A percentile compares a stretch with the other conserved stretches of the same genome.
These are phyloP conservation scores for Chaunax sp. DNA, from an alignment of 2,797 vertebrate genomes.

Conservation along the genomic window DNA sequence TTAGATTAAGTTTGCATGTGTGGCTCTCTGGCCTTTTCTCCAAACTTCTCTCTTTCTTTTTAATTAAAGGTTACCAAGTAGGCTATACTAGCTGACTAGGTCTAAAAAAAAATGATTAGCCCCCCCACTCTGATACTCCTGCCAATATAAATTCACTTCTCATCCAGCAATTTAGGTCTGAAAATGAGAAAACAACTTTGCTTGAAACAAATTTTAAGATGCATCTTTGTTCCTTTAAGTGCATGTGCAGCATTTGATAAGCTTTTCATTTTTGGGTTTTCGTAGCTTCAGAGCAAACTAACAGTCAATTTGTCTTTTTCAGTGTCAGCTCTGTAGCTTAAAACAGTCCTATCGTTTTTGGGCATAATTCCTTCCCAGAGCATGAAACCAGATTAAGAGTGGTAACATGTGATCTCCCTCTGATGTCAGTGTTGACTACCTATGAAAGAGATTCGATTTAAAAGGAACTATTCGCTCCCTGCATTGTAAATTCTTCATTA, in stretches of 20 bases:
- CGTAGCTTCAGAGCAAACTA: background rate
- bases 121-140: constrained; percentile 5
- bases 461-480: constrained; percentile 34
- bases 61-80: constrained; percentile 2
- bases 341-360: constrained; percentile 46
- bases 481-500: constrained; percentile 23
- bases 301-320: background rate
- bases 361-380: constrained; percentile 35
- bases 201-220: background rate
- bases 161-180: constrained; percentile 18
- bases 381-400: constrained; percentile 40
- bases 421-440: constrained; percentile 54
- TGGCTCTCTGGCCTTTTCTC: background rate
- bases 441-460: constrained; percentile 33
- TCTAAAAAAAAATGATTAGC: constrained; percentile 15
- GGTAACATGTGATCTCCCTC: constrained; percentile 62
- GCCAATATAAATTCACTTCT: constrained; percentile 9
- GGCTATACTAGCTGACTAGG: constrained; percentile 11
- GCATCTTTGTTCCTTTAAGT: background rate
- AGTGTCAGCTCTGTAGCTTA: constrained; percentile 8
- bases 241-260: background rate
- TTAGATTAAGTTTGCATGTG: constrained; percentile 2
- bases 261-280: background rate
- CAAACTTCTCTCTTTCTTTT: background rate
- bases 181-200: constrained; percentile 5